A percentile compares a stretch with the other conserved stretches of the same genome.
These are phyloP conservation scores for Eulemur rufifrons DNA, from an alignment of 2,113 vertebrate species.

Conservation along the genomic window DNA sequence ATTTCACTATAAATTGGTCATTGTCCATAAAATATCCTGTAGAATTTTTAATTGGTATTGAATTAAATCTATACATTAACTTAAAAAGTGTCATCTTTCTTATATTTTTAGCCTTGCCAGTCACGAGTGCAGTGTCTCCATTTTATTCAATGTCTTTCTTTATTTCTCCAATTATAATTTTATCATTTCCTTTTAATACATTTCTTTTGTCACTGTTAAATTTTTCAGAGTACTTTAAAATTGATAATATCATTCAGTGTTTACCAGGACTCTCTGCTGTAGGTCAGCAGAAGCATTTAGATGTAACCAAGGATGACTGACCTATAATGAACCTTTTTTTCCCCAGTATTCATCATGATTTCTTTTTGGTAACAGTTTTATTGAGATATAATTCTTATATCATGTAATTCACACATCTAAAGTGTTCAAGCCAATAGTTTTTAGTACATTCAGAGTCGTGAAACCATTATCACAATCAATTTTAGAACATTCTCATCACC, in stretches of 20 bases:
- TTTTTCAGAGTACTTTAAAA: constrained; percentile 34
- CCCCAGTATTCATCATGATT: not conserved
- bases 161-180: constrained; percentile 28
- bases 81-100: not conserved
- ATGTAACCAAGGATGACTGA: not conserved
- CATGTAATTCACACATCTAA: not conserved
- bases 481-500: constrained; percentile 20
- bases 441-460: not conserved
- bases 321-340: not conserved
- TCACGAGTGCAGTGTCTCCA: not conserved
- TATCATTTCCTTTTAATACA: constrained; percentile 27
- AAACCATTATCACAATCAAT: not conserved
- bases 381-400: not conserved
- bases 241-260: not conserved
- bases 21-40: not conserved
- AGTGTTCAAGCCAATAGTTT: not conserved
- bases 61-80: not conserved
- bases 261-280: not conserved
- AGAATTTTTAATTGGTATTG: not conserved
- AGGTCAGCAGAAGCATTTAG: constrained; percentile 9
- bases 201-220: constrained; percentile 24
- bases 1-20: constrained; percentile 43
- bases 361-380: constrained; percentile 26
- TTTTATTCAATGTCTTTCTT: not conserved
- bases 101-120: constrained; percentile 42